A percentile compares a stretch with the other conserved stretches of the same genome.
Evolutionary conservation across 2,113 vertebrate genomes (phyloP).

Genomic region (Nothocercus julius): DNA sequence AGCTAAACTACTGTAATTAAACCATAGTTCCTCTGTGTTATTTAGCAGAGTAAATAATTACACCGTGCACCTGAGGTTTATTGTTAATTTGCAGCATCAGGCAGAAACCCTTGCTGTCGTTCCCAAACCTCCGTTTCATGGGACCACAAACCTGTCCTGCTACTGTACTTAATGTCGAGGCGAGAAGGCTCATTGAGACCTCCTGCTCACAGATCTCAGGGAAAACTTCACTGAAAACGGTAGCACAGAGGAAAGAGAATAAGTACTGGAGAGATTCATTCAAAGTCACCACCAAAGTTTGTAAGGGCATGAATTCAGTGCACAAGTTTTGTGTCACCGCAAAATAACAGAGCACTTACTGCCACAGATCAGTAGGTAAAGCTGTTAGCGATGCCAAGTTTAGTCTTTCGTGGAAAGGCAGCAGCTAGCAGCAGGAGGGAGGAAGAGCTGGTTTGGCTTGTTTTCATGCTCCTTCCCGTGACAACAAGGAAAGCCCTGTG

Average conservation of each 20-base stretch:
- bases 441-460: not conserved
- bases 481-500: not conserved
- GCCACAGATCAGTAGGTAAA: not conserved
- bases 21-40: constrained; percentile 47
- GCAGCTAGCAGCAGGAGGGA: not conserved
- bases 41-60: constrained; percentile 76
- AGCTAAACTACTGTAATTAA: constrained; percentile 65
- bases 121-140: not conserved
- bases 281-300: not conserved
- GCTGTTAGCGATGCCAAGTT: not conserved
- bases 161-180: not conserved
- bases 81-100: not conserved
- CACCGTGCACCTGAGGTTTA: constrained; percentile 14
- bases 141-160: not conserved
- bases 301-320: not conserved
- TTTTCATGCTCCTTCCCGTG: constrained; percentile 54
- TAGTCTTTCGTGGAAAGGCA: fast-evolving
- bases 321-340: not conserved
- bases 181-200: not conserved
- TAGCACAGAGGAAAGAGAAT: not conserved
- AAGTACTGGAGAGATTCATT: not conserved
- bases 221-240: not conserved
- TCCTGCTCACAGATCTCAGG: not conserved
- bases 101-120: not conserved
- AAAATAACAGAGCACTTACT: not conserved